Conservation (phyloP, 2,888 invertebrate species). For the Meiosimyza decipiens region DNA sequence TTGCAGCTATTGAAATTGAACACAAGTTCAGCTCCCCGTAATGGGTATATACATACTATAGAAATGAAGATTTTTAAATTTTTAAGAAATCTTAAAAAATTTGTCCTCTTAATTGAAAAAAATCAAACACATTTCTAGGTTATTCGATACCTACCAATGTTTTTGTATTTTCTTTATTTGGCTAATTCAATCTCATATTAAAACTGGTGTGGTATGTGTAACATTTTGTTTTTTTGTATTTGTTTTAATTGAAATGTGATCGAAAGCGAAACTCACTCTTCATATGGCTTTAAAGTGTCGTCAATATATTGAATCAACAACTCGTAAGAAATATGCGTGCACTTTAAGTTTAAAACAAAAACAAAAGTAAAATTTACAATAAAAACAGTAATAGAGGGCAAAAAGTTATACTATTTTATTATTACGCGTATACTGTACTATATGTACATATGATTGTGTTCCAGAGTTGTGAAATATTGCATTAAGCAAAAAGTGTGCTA, state of each 20-base stretch:
- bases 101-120: too few relatives aligned
- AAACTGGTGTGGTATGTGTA: not conserved
- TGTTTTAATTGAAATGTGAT: not conserved
- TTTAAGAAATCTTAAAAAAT: too few relatives aligned
- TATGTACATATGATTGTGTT: too few relatives aligned
- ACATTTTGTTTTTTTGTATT: not conserved
- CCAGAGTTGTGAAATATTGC: too few relatives aligned
- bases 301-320: slow-evolving; percentile 10
- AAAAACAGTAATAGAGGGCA: slow-evolving; percentile 14
- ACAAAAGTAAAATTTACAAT: not conserved
- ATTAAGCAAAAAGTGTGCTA: too few relatives aligned
- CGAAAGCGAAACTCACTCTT: slow-evolving; percentile 5
- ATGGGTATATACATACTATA: too few relatives aligned
- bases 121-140: too few relatives aligned
- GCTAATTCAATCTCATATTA: not conserved
- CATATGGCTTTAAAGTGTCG: slow-evolving; percentile 12
- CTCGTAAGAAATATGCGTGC: slow-evolving; percentile 20
- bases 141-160: too few relatives aligned
- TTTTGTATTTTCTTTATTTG: not conserved
- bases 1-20: too few relatives aligned
- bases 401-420: not conserved
- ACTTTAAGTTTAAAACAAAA: slow-evolving; percentile 9
- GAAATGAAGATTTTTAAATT: too few relatives aligned
- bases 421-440: too few relatives aligned
- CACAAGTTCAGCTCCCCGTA: too few relatives aligned